Evolutionary conservation across 2,888 invertebrate genomes (phyloP), one percentile per base, ranked within the genome.

Genomic region (Cataglyphis cursor): DNA sequence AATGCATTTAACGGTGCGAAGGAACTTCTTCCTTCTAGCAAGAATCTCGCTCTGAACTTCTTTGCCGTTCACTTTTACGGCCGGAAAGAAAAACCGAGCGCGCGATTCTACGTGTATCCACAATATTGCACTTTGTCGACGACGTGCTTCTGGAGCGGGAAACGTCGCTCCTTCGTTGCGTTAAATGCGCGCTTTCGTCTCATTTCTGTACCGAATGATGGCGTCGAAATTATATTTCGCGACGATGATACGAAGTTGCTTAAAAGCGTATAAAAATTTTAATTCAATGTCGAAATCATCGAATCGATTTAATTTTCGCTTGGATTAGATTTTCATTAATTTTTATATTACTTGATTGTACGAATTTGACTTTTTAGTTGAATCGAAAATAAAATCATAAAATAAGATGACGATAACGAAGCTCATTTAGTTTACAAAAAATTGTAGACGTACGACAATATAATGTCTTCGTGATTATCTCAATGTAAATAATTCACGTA

Each of bases 1-100:
- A 81, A 51, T 81, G 51, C 51, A 64, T 76, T 81, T 81, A 64
- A 18, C 51, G 61, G 18, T 41, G 75, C 76, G 76, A 64, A 54
- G 78, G 62, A 61, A 68, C 59, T 68, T 38, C 12, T 62, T 68
- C 38, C 12, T 54, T 62, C 59, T 41, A 41, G n/a, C 1, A n/a
- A 51, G 48, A 51, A 51, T 51, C n/a, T 51, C n/a, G 44, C 35
- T 61, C 44, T 44, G 61, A 35, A 75, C 44, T 70, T 21, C 24
- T 44, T 62, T 18, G 62, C 28, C 35, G 24, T 31, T 64, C 12
- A 21, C 59, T 59, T 28, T 28, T 68, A 31, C 59, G 18, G 0
- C 31, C 59, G 68, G 44, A 21, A 41, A 31, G 10, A 15, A 54
- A 31, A 12, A 51, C 8, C 48, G 8, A 62, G 21, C 41, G 3